Conservation (phyloP, 2,113 vertebrate species). For the Carettochelys insculpta region DNA sequence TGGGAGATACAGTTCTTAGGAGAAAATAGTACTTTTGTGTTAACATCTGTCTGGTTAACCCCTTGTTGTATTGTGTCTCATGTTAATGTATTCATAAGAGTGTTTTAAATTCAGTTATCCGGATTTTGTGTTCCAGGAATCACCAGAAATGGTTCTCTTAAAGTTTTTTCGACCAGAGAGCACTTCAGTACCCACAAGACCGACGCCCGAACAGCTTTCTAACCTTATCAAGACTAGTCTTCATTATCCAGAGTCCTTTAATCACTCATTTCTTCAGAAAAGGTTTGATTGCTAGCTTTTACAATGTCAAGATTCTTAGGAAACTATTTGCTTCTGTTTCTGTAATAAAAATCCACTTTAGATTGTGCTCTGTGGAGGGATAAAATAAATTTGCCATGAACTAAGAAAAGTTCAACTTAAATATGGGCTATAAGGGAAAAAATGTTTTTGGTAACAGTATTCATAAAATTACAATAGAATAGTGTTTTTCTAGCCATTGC, state of each 20-base stretch:
- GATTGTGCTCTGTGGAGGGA: neutral
- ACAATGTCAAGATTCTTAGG: neutral
- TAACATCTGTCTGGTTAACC: neutral
- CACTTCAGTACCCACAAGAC: constrained; percentile 77
- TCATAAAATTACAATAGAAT: neutral
- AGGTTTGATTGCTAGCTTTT: constrained; percentile 77
- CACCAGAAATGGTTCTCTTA: constrained; percentile 89
- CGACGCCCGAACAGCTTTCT: constrained; percentile 88
- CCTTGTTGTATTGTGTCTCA: neutral
- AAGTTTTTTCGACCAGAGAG: constrained; percentile 90
- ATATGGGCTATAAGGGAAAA: neutral
- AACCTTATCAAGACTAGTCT: constrained; percentile 93
- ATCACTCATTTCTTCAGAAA: constrained; percentile 88
- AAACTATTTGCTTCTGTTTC: neutral
- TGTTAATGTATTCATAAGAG: neutral
- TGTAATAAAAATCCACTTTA: neutral
- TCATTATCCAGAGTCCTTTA: constrained; percentile 92
- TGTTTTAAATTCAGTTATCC: neutral
- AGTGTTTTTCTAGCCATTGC: neutral
- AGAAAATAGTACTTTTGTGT: neutral
- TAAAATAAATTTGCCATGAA: neutral
- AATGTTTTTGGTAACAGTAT: neutral
- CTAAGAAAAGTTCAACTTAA: neutral
- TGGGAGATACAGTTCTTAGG: neutral
- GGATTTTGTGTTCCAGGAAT: constrained; percentile 80